Base-by-base conservation (phyloP, 2,888 invertebrate species). In the Heliconius charithonia region DNA sequence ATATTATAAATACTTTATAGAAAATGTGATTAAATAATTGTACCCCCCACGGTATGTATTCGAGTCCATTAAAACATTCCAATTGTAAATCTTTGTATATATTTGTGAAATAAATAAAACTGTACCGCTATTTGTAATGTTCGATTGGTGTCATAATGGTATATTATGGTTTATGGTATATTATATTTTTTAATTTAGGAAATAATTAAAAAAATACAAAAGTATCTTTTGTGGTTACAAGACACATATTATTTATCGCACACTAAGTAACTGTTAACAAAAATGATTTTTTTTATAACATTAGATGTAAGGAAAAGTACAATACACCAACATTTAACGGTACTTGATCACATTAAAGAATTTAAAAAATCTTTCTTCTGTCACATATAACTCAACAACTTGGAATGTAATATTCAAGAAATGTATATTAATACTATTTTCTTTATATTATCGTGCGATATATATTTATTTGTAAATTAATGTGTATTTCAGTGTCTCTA, bases 41-140 rank as follows among this genome's bases (percentile, higher is more conserved):
- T 81, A 89, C 88, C 90, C 89, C 86, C 88, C 88, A 88, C 87
- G 88, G 89, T 92, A 89, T 90, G 22, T 72, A 72, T 72, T 72
- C 59, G 56, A 91, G 94, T 94, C 94, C 92, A 94, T 91, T 90
- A 90, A 59, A 89, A 94, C 94, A 94, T 94, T 94, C 94, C 94
- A 93, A 87, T 89, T 91, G 89, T 92, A 89, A 89, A 91, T 90
- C 86, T 88, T 88, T 93, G 92, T 94, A 93, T 85, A 92, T 93
- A 93, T 85, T 84, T 65, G 82, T 84, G 85, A 85, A 85, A 83
- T 84, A 85, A 83, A 85, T 85, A 83, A 85, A 71, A 76, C 56
- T 71, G 65, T 77, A 75, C 76, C 66, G 75, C 72, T 78, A 74
- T 75, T 79, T 78, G 70, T 79, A 75, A 67, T 79, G 66, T 77